phyloP scores from a whole-genome alignment of 2,113 vertebrate genomes.

The Pardalotus punctatus region DNA sequence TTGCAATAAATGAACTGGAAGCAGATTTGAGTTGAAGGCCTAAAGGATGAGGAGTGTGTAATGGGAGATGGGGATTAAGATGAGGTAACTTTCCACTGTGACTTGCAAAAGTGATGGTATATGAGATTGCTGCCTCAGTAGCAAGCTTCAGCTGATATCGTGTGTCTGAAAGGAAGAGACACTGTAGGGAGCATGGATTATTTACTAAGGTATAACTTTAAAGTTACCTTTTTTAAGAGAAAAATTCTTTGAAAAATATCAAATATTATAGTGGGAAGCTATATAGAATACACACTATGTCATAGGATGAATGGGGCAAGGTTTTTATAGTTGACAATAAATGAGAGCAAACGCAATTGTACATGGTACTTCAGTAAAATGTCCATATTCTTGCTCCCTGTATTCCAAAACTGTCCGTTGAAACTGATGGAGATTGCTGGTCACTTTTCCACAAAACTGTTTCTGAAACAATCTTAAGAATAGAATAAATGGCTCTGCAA shows the following conservation, averaged over 20 bases:
- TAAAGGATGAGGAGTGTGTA: background rate
- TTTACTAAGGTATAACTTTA: background rate
- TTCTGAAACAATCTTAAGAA: background rate
- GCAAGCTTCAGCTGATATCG: background rate
- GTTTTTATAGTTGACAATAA: background rate
- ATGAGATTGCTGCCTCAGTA: background rate
- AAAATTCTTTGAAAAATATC: background rate
- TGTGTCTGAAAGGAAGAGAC: background rate
- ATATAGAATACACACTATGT: background rate
- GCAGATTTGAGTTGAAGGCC: background rate
- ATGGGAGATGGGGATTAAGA: background rate
- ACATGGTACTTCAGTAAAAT: background rate
- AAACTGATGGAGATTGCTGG: background rate
- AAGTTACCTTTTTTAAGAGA: background rate
- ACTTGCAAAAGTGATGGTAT: background rate
- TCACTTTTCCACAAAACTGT: background rate
- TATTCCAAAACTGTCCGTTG: background rate
- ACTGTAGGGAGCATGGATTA: background rate
- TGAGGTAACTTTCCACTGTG: background rate
- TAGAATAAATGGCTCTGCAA: background rate
- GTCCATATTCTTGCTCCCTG: background rate
- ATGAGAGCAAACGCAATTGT: background rate
- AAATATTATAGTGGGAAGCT: background rate
- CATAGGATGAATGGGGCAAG: background rate
- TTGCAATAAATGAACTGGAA: conserved; percentile 10